These are phyloP conservation scores for Drosophila bocki DNA, from an alignment of 1,140 invertebrate species.

Conservation along the genomic window DNA sequence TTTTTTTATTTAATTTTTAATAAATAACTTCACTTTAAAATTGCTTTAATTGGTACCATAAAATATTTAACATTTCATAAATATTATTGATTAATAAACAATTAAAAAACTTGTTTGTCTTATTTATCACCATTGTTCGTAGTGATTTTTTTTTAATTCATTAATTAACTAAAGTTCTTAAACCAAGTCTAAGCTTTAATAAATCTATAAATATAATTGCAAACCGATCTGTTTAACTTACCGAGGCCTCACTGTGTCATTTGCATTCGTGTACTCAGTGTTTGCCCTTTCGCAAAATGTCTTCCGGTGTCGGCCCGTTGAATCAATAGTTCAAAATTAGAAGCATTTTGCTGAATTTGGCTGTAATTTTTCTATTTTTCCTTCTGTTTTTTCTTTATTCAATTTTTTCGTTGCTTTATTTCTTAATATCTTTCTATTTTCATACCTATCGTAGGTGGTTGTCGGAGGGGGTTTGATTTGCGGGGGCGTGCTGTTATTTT, in stretches of 20 bases:
- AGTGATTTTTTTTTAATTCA: too few relatives aligned
- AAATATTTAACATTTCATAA: too few relatives aligned
- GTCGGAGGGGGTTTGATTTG: conserved; percentile 27
- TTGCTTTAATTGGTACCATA: too few relatives aligned
- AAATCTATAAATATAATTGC: neutral
- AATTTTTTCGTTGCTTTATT: conserved; percentile 24
- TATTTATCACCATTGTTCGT: too few relatives aligned
- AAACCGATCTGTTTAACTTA: neutral
- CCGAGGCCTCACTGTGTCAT: conserved; percentile 10
- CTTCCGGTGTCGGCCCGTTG: conserved; percentile 58
- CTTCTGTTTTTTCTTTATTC: conserved; percentile 9
- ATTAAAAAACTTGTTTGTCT: too few relatives aligned
- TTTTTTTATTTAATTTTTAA: too few relatives aligned
- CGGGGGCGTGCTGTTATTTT: conserved; percentile 45
- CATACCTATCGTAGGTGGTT: conserved; percentile 32
- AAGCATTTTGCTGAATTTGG: conserved; percentile 36
- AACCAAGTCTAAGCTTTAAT: neutral
- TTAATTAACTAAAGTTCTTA: too few relatives aligned
- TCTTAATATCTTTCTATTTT: conserved; percentile 7
- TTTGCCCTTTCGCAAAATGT: conserved; percentile 73
- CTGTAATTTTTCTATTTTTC: conserved; percentile 17
- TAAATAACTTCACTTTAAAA: too few relatives aligned
- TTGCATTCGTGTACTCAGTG: conserved; percentile 56
- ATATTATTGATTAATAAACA: too few relatives aligned
- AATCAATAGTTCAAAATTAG: conserved; percentile 75